Evolutionary conservation across 2,113 vertebrate genomes (phyloP), one percentile per base, ranked within the genome.

Genomic region (Asarcornis scutulata): DNA sequence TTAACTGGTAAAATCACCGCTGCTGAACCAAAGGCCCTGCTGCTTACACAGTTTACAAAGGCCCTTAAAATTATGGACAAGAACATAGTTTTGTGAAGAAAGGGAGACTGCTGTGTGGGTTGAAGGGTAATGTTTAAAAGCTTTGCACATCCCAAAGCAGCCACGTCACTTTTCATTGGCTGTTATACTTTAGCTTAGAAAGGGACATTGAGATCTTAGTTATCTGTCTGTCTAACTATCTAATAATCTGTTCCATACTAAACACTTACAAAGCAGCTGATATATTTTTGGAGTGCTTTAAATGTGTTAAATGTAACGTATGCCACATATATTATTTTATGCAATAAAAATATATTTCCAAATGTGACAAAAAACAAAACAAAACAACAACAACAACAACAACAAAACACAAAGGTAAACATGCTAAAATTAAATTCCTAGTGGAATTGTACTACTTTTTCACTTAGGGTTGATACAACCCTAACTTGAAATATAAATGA

Each of bases 41-140:
- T 95, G 92, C 91, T 95, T 92, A 73, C 67, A 81, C 64, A 59
- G 8, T 83, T 86, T 80, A 92, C 60, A 95, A 96, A 95, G 92
- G 66, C 60, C 56, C 83, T 96, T 91, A 71, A 95, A 95, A 95
- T 84, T 88, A 82, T 52, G 62, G 81, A 95, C 1, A 63, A 91
- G 87, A 90, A 79, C 50, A 86, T 22, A 81, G 79, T 67, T 88
- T 84, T 92, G 38, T 73, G 73, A 86, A 94, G 87, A 95, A 88
- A 92, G 52, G 32, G 34, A 88, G 58, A 75, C 83, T 62, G 88
- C 90, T 92, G 77, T 76, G 91, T 95, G 81, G 63, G 73, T 95
- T 95, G 96, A 96, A 96, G 74, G 69, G 66, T 82, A 96, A 46
- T 11, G 2, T 91, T 92, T 82, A 76, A 94, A 97, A 93, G 83